Conservation (phyloP, 2,797 vertebrate genomes). For the Rhadinocentrus ornatus region DNA sequence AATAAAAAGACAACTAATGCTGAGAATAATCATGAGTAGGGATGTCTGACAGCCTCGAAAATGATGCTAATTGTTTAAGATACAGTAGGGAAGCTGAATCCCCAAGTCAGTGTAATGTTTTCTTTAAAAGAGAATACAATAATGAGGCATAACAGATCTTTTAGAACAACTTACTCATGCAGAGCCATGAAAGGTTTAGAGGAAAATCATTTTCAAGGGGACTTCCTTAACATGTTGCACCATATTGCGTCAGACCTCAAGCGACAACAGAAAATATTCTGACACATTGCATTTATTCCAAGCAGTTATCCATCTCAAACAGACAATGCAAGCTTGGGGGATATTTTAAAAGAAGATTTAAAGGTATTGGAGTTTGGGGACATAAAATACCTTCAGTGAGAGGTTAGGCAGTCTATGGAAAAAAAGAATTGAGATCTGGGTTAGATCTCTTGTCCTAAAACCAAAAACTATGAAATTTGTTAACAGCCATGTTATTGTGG, state of each 20-base stretch:
- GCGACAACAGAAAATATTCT: conserved; percentile 48
- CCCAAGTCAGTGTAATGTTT: conserved; percentile 5
- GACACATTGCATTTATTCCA: conserved; percentile 30
- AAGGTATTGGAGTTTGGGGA: conserved; percentile 23
- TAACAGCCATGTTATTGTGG: conserved; percentile 31
- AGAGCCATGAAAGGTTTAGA: conserved; percentile 45
- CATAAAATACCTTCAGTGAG: conserved; percentile 25
- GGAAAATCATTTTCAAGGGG: conserved; percentile 43
- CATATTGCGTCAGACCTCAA: conserved; percentile 69
- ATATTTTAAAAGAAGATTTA: conserved; percentile 10
- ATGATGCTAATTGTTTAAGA: conserved; percentile 33
- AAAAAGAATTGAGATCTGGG: conserved; percentile 9
- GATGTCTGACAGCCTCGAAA: conserved; percentile 19
- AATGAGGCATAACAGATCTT: conserved; percentile 42
- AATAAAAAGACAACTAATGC: not conserved
- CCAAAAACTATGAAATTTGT: conserved; percentile 21
- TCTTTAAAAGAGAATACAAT: conserved; percentile 21
- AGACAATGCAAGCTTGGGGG: conserved; percentile 36
- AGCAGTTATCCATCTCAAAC: conserved; percentile 40
- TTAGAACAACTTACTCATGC: conserved; percentile 45
- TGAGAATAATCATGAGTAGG: not conserved
- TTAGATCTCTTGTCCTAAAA: conserved; percentile 22
- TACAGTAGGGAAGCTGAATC: conserved; percentile 3
- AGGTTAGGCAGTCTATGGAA: conserved; percentile 2
- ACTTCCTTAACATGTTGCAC: conserved; percentile 54